Evolutionary conservation across 1,140 invertebrate genomes (phyloP).

Genomic region (Eupeodes corollae): DNA sequence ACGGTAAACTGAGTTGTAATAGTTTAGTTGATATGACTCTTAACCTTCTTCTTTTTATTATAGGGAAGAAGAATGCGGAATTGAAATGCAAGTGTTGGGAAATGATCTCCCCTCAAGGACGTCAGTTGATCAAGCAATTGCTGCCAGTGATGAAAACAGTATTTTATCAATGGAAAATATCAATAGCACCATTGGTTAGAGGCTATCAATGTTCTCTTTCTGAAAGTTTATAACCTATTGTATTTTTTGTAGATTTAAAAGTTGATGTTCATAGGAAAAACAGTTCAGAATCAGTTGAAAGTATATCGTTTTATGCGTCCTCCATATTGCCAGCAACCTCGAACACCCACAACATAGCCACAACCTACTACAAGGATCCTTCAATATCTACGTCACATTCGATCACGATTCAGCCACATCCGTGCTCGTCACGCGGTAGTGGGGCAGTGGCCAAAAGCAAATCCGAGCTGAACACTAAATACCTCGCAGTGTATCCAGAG

Average conservation of each 20-base stretch:
- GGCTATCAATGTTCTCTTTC: no score
- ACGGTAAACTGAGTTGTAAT: slow-evolving; percentile 1
- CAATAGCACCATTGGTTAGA: slow-evolving; percentile 55
- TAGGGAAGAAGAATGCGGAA: slow-evolving; percentile 54
- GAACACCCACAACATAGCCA: slow-evolving; percentile 24
- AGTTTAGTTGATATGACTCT: no score
- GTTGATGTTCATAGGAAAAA: slow-evolving; percentile 86
- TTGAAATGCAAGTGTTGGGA: slow-evolving; percentile 70
- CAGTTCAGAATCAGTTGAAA: slow-evolving; percentile 67
- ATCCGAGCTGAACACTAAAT: slow-evolving; percentile 21
- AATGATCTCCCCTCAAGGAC: slow-evolving; percentile 20
- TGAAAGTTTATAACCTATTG: neutral
- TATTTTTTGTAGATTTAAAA: slow-evolving; percentile 58
- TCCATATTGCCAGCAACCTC: slow-evolving; percentile 24
- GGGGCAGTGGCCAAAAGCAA: slow-evolving; percentile 8
- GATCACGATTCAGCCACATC: slow-evolving; percentile 9
- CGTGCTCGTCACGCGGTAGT: neutral
- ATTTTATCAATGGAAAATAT: slow-evolving; percentile 51
- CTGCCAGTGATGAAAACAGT: slow-evolving; percentile 44
- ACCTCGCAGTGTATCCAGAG: slow-evolving; percentile 29
- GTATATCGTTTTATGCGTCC: slow-evolving; percentile 28
- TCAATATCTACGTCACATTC: slow-evolving; percentile 30
- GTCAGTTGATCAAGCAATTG: slow-evolving; percentile 37
- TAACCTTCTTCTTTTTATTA: neutral
- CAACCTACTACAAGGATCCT: slow-evolving; percentile 18